phyloP scores from a whole-genome alignment of 2,113 vertebrate genomes.

The Chloropsis hardwickii region DNA sequence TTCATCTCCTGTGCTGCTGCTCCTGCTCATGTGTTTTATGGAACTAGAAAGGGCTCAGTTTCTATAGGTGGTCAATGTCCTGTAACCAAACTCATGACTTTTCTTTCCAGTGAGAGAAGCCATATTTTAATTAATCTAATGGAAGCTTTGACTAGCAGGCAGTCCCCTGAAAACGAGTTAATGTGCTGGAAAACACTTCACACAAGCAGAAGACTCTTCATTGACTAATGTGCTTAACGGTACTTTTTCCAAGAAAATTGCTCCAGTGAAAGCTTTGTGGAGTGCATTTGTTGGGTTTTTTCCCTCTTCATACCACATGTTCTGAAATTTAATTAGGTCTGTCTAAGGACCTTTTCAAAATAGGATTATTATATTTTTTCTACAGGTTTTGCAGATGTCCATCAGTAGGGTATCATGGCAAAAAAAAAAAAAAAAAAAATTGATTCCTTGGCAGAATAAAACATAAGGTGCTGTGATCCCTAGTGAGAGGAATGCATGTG shows the following conservation, averaged over 20 bases:
- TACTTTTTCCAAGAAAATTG: constrained; percentile 40
- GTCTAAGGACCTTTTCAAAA: neutral
- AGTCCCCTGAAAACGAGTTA: constrained; percentile 61
- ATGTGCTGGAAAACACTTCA: constrained; percentile 53
- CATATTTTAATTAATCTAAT: constrained; percentile 74
- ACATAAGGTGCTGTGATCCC: neutral
- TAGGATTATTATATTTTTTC: neutral
- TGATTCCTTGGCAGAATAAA: neutral
- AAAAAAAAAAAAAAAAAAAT: neutral
- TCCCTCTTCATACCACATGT: neutral
- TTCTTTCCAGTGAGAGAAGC: constrained; percentile 53
- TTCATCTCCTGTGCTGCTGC: neutral
- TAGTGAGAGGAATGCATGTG: neutral
- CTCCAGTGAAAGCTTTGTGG: constrained; percentile 37
- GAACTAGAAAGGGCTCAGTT: neutral
- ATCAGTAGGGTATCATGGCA: neutral
- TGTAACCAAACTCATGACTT: constrained; percentile 16
- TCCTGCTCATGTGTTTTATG: neutral
- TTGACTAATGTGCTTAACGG: constrained; percentile 30
- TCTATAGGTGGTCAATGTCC: neutral
- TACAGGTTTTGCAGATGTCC: neutral
- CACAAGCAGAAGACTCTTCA: constrained; percentile 36
- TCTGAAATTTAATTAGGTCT: constrained; percentile 33
- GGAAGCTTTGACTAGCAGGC: constrained; percentile 63
- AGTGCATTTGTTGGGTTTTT: neutral